These are phyloP conservation scores for Congeria kusceri DNA, from an alignment of 2,888 invertebrate genomes.

Conservation along the genomic window DNA sequence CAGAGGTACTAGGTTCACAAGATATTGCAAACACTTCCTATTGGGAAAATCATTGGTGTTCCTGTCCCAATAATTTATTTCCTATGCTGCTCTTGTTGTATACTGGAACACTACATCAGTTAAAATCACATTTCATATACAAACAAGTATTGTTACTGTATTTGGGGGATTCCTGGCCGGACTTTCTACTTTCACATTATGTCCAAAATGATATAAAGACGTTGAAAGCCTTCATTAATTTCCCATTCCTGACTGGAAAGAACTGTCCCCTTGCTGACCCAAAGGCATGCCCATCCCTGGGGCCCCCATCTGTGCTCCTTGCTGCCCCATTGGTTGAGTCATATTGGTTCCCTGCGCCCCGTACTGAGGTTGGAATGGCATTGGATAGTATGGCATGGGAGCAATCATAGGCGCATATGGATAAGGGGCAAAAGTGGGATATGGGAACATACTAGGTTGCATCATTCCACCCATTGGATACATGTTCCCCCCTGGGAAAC, in stretches of 20 bases:
- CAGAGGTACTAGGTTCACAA: too few species aligned
- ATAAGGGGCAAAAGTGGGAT: slow-evolving; percentile 59
- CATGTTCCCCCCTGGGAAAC: slow-evolving; percentile 57
- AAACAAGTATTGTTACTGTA: too few species aligned
- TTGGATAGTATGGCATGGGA: slow-evolving; percentile 60
- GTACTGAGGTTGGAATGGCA: slow-evolving; percentile 62
- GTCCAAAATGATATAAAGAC: too few species aligned
- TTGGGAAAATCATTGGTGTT: too few species aligned
- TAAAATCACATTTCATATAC: too few species aligned
- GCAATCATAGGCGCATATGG: slow-evolving; percentile 55
- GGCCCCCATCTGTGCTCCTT: slow-evolving; percentile 14
- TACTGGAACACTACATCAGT: too few species aligned
- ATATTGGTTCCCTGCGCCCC: slow-evolving; percentile 36
- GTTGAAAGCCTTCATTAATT: neutral
- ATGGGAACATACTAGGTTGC: slow-evolving; percentile 69
- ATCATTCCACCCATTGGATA: slow-evolving; percentile 71
- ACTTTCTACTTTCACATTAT: too few species aligned
- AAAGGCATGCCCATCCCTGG: slow-evolving; percentile 26
- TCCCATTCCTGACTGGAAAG: slow-evolving; percentile 38
- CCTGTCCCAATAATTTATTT: too few species aligned
- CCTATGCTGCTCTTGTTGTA: too few species aligned
- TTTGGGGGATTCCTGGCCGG: too few species aligned
- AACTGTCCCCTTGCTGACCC: slow-evolving; percentile 34
- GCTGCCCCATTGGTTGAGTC: slow-evolving; percentile 19
- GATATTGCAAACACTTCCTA: too few species aligned